These are phyloP conservation scores for Phainopepla nitens DNA, from an alignment of 2,113 vertebrate genomes.

Conservation along the genomic window DNA sequence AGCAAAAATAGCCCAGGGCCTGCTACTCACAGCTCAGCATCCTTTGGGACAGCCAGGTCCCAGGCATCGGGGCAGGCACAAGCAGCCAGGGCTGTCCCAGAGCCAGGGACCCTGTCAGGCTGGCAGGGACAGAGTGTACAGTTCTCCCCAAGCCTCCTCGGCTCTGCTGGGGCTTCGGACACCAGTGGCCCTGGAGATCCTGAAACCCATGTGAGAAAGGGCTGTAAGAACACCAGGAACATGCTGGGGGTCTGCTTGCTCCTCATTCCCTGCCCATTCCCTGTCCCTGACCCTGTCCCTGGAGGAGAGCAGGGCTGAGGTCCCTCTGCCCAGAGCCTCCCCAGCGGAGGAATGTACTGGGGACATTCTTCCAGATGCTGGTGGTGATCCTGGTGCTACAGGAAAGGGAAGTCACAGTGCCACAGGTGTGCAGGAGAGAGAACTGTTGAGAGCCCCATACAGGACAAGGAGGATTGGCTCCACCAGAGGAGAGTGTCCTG, in stretches of 20 bases:
- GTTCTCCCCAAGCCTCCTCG: not conserved
- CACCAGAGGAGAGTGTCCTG: not conserved
- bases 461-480: not conserved
- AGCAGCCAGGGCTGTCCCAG: not conserved
- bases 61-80: not conserved
- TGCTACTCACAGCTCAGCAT: not conserved
- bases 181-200: not conserved
- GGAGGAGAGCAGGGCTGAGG: not conserved
- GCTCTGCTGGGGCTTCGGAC: not conserved
- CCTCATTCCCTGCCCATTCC: not conserved
- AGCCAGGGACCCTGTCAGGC: not conserved
- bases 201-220: not conserved
- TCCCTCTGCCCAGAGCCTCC: not conserved
- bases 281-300: not conserved
- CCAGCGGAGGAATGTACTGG: fast-evolving
- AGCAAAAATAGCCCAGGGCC: slow-evolving; percentile 2
- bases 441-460: not conserved
- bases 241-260: not conserved
- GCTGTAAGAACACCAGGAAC: not conserved
- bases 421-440: not conserved
- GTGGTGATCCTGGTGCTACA: not conserved
- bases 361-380: fast-evolving
- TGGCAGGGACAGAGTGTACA: not conserved
- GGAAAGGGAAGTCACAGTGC: not conserved
- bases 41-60: not conserved